Conservation (phyloP, 2,888 invertebrate genomes). For the Strigamia transsilvanica region DNA sequence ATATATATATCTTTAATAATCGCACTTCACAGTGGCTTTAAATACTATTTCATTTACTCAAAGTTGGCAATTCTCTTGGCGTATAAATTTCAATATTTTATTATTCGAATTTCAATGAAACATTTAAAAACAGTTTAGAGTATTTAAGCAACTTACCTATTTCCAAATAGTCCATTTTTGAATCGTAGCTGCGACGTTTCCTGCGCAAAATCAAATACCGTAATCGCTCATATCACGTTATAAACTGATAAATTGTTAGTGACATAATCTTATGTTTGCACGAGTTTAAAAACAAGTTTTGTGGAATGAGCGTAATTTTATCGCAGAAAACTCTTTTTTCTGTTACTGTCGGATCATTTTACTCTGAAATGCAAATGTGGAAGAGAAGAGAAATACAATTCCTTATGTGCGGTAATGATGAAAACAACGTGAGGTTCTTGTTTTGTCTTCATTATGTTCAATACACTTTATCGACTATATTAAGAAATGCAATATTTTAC, state of each 20-base stretch:
- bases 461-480: neutral
- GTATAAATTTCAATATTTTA: too few species aligned
- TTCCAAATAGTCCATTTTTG: neutral
- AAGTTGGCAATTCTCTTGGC: too few species aligned
- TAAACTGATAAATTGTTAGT: neutral
- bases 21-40: too few species aligned
- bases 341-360: neutral
- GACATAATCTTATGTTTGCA: neutral
- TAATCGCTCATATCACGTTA: neutral
- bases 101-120: too few species aligned
- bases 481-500: neutral
- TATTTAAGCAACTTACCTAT: neutral
- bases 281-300: neutral
- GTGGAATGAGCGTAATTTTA: neutral
- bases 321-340: neutral
- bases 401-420: neutral
- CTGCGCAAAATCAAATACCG: neutral
- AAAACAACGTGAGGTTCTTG: slow-evolving; percentile 25
- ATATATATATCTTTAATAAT: too few species aligned
- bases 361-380: neutral
- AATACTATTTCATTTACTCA: too few species aligned
- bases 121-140: too few species aligned
- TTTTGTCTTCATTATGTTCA: neutral
- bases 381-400: slow-evolving; percentile 7
- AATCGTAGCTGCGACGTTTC: neutral